phyloP scores from a whole-genome alignment of 1,140 invertebrate species.

The Harpegnathos saltator region DNA sequence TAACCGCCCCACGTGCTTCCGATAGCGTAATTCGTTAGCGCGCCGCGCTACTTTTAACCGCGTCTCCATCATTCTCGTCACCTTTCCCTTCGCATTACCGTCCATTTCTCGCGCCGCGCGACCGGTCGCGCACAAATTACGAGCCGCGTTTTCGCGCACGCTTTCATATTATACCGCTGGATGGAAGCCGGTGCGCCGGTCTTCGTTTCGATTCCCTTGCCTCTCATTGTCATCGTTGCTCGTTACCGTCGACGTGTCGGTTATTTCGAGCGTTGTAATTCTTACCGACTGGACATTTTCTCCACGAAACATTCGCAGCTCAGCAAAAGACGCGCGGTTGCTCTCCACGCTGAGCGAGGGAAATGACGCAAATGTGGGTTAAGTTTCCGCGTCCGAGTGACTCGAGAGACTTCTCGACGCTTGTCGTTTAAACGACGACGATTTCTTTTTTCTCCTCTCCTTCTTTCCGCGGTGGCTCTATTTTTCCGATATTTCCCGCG shows the following conservation, averaged over 20 bases:
- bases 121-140: too few relatives aligned
- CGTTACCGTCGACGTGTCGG: not conserved
- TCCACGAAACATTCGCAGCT: too few relatives aligned
- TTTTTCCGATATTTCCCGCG: conserved; percentile 14
- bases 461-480: not conserved
- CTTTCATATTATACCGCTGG: not conserved
- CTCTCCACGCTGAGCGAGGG: too few relatives aligned
- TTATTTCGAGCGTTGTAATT: not conserved
- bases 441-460: not conserved
- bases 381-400: not conserved
- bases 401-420: not conserved
- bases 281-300: not conserved
- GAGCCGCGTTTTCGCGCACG: too few relatives aligned
- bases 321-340: too few relatives aligned
- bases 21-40: not conserved
- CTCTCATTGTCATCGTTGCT: not conserved
- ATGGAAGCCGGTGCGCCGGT: not conserved
- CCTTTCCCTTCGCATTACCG: too few relatives aligned
- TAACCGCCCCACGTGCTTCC: not conserved
- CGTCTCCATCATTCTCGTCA: not conserved
- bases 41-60: not conserved
- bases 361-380: not conserved
- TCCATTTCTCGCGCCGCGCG: too few relatives aligned
- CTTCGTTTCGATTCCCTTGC: not conserved
- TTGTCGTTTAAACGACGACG: not conserved